A percentile compares a stretch with the other conserved stretches of the same genome.
Conservation (phyloP, 2,888 invertebrate species). For the Pomacea canaliculata region DNA sequence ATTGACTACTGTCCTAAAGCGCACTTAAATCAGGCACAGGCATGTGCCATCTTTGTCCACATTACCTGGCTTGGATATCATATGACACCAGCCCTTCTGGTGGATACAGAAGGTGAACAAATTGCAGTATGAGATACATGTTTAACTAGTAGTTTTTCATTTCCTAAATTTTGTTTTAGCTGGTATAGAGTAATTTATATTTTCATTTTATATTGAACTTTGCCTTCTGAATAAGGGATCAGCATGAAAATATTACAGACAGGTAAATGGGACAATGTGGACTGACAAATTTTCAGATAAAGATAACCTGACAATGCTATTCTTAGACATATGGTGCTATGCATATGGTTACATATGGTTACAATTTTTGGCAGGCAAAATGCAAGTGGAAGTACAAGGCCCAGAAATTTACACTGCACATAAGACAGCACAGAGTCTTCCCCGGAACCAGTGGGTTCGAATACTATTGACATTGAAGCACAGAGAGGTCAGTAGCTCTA, state of each 20-base stretch:
- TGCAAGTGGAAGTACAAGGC: conserved; percentile 52
- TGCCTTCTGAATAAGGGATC: too few relatives aligned
- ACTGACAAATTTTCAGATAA: too few relatives aligned
- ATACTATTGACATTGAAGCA: conserved; percentile 48
- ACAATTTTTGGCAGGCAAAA: conserved; percentile 42
- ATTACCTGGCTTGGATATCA: conserved; percentile 48
- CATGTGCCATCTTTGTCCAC: conserved; percentile 58
- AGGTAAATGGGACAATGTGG: too few relatives aligned
- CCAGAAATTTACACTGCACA: conserved; percentile 42
- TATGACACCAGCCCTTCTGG: conserved; percentile 46
- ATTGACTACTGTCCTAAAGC: conserved; percentile 54
- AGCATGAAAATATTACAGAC: too few relatives aligned
- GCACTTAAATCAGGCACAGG: conserved; percentile 10
- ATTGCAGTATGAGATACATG: too few relatives aligned
- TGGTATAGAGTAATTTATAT: too few relatives aligned
- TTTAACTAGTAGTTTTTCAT: too few relatives aligned
- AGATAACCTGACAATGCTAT: too few relatives aligned
- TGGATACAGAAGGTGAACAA: conserved; percentile 42
- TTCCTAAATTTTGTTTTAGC: too few relatives aligned
- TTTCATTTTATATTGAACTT: too few relatives aligned
- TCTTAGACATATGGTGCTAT: too few relatives aligned
- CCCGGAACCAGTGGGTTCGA: conserved; percentile 56
- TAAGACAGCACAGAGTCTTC: conserved; percentile 39
- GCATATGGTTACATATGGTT: too few relatives aligned
- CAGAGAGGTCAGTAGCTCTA: conserved; percentile 40